A percentile compares a stretch with the other conserved stretches of the same genome.
Conservation (phyloP, 2,113 vertebrate genomes). For the Cyanoliseus patagonus region DNA sequence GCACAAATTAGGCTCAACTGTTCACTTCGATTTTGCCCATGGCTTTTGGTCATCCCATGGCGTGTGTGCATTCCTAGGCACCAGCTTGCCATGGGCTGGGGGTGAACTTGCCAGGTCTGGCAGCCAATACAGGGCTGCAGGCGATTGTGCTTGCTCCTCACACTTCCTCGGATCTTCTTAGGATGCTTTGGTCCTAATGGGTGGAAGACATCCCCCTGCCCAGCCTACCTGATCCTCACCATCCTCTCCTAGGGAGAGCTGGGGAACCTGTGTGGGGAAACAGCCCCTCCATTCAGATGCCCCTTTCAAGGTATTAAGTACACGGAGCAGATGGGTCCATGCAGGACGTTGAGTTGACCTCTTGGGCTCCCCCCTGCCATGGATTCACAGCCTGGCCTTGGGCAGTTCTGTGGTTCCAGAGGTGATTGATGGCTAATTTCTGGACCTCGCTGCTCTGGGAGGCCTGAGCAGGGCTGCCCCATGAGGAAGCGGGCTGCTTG, state of each 20-base stretch:
- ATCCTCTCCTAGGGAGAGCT: neutral
- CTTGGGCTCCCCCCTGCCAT: neutral
- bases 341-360: neutral
- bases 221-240: neutral
- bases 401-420: neutral
- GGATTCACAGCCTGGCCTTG: neutral
- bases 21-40: neutral
- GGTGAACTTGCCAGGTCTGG: neutral
- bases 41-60: neutral
- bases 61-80: neutral
- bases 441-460: neutral
- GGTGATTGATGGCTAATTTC: neutral
- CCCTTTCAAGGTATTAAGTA: neutral
- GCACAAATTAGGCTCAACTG: neutral
- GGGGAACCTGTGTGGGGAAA: neutral
- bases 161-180: fast-evolving
- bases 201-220: neutral
- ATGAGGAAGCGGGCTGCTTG: neutral
- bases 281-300: neutral
- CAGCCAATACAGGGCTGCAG: neutral
- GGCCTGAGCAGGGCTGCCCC: neutral
- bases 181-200: neutral
- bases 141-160: neutral
- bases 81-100: neutral
- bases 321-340: neutral